These are phyloP conservation scores for Heterocephalus glaber DNA, from an alignment of 2,113 vertebrate genomes.

Conservation along the genomic window DNA sequence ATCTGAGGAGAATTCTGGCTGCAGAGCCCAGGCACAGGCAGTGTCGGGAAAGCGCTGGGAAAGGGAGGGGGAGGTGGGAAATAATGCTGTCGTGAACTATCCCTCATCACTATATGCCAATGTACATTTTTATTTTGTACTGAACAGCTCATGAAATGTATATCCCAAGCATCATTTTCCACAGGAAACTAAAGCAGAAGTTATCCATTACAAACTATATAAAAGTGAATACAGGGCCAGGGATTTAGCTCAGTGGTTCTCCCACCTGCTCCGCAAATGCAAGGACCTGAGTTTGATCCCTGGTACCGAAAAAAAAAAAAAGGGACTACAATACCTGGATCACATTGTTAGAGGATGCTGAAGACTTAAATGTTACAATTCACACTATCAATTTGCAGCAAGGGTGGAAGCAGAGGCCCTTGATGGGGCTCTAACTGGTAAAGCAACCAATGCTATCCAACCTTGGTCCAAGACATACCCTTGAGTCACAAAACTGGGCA, in stretches of 20 bases:
- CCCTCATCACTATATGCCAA: background rate
- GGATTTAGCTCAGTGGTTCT: too few relatives aligned
- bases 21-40: background rate
- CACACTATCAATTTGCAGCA: background rate
- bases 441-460: background rate
- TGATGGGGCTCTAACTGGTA: background rate
- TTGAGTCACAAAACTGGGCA: background rate
- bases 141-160: background rate
- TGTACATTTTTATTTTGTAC: background rate
- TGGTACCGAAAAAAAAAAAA: background rate
- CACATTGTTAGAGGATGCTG: background rate
- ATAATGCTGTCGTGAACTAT: background rate
- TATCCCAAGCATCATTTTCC: background rate
- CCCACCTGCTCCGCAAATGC: too few relatives aligned
- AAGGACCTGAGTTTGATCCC: too few relatives aligned
- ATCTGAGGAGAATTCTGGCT: fast-evolving
- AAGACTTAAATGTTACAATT: background rate
- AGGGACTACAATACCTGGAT: background rate
- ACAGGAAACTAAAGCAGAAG: background rate
- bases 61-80: background rate
- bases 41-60: background rate
- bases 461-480: background rate
- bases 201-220: background rate
- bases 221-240: background rate
- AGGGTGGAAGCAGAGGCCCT: background rate